Evolutionary conservation across 2,113 vertebrate genomes (phyloP), one percentile per base, ranked within the genome.

Genomic region (Anolis carolinensis): DNA sequence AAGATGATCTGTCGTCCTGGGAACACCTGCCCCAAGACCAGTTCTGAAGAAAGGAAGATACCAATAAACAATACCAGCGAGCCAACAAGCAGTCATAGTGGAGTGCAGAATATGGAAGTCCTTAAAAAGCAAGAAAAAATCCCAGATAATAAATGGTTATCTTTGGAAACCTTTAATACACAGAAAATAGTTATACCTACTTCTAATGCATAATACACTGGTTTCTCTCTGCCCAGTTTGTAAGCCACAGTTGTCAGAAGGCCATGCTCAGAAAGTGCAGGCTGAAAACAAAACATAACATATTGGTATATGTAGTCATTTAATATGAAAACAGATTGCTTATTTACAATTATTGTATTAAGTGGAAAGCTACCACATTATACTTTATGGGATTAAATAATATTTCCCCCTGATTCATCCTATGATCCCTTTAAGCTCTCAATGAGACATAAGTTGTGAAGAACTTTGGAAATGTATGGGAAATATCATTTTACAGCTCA

Each of bases 161-260:
- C 10, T 50, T 78, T 18, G 34, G 59, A 88, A 83, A 65, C 30
- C n/a, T 20, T 50, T 4, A 44, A 7, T 13, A 75, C 30, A 34
- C 8, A 72, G 14, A 5, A 62, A 75, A 83, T 14, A 82, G 32
- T 81, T 71, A 32, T 76, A 93, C 94, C 91, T 92, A 95, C 99
- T 97, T 99, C 99, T n/a, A 99, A 92, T 0, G 98, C 98, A 21
- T 99, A 99, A 91, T 83, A 97, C 68, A 91, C 96, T 1, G 98
- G 97, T 81, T 96, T 93, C 30, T 98, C 88, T 92, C 90, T 96
- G 78, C 99, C 98, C 90, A 99, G 90, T 91, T 99, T 97, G 95
- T 99, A 99, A 77, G 97, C 98, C 7, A 99, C 94, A 0, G 99
- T 99, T 79, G 98, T 99, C 88, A 99, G 91, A 86, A 99, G 98